Evolutionary conservation across 2,113 vertebrate genomes (phyloP).

Genomic region (Camelus bactrianus): DNA sequence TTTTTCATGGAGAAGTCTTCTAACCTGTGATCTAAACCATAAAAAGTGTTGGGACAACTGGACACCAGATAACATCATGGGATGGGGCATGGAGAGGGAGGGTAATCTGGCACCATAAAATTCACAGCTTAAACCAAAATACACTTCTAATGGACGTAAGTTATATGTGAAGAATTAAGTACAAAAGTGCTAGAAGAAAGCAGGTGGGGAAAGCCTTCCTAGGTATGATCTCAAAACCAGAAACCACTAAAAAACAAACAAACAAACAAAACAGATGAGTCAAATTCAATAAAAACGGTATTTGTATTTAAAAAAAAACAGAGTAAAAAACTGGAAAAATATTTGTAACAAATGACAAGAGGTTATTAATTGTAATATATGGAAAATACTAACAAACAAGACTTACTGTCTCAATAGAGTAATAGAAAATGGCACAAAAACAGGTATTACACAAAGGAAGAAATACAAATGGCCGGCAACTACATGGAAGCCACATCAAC

Average conservation of each 20-base stretch:
- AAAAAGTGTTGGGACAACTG: background rate
- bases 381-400: background rate
- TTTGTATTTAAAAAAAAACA: background rate
- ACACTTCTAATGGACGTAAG: background rate
- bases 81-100: too few species aligned
- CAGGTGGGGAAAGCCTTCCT: background rate
- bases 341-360: slow-evolving; percentile 47
- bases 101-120: background rate
- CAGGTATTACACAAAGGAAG: background rate
- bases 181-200: slow-evolving; percentile 34
- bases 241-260: background rate
- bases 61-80: background rate
- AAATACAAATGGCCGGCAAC: slow-evolving; percentile 3
- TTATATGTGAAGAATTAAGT: slow-evolving; percentile 5
- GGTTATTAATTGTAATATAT: background rate
- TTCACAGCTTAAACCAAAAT: slow-evolving; percentile 2
- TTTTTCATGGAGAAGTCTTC: slow-evolving; percentile 16
- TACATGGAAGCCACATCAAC: background rate
- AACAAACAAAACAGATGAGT: background rate
- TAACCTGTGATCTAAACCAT: background rate
- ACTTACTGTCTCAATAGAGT: background rate
- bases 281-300: slow-evolving; percentile 53
- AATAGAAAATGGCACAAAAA: slow-evolving; percentile 33
- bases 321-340: slow-evolving; percentile 24
- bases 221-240: slow-evolving; percentile 21